Base-by-base conservation (phyloP, 2,797 vertebrate genomes). In the Syngnathus acus region DNA sequence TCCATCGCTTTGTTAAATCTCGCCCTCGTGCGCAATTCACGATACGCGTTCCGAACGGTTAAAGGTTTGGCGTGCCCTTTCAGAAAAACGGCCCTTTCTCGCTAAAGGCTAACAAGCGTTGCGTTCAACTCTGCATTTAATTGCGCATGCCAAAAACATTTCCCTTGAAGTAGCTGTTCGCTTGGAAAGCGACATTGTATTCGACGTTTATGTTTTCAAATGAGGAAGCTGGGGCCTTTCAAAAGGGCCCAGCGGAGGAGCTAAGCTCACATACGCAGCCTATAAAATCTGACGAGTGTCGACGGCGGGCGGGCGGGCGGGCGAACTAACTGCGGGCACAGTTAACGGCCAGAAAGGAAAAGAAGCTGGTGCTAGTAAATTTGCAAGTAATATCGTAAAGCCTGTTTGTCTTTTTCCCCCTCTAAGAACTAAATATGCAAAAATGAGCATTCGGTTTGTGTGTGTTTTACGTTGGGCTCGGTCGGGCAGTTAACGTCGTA, bases 401-500 rank as follows among this genome's bases (percentile, higher is more conserved):
- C 42, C 8, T 4, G 4, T 40, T 3, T 19, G 8, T 38, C 42
- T 60, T 42, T 21, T 42, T 9, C 9, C 21, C 50, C 50, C 7
- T n/a, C n/a, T 2, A 51, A 51, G 50, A 9, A 21, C 17, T 53
- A 53, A 53, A 21, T 53, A 21, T 53, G 50, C 50, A 11, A 21
- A 53, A 53, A 53, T 53, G 50, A 11, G n/a, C 69, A 65, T 40
- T 76, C 32, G n/a, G n/a, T n/a, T n/a, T 71, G 43, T 67, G 45
- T 70, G 66, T 60, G 21, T 63, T 85, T 76, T 82, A 67, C 65
- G 72, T 75, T 64, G 64, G 40, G 19, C n/a, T 66, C 70, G 73
- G 72, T 32, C 32, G 32, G 69, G 76, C 75, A 75, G 76, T 82
- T 53, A 21, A 10, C n/a, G n/a, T 53, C n/a, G 4, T 53, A 76